phyloP scores from a whole-genome alignment of 1,140 invertebrate species.

The Sitobion miscanthi region DNA sequence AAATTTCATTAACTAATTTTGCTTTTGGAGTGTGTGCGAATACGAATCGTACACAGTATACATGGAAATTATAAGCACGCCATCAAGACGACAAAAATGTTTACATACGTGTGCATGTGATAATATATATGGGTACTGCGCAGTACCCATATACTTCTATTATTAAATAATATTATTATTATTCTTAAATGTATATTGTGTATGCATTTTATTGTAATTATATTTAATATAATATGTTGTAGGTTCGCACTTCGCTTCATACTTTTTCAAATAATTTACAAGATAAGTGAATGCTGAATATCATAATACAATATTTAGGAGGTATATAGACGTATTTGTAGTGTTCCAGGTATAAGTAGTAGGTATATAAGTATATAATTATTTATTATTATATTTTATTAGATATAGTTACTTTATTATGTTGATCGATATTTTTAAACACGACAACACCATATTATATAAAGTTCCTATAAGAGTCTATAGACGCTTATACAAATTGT shows the following conservation, averaged over 20 bases:
- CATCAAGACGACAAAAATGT: constrained; percentile 30
- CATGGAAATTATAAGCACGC: background rate
- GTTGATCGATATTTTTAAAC: background rate
- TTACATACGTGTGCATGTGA: background rate
- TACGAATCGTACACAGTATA: background rate
- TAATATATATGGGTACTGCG: background rate
- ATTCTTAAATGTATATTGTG: background rate
- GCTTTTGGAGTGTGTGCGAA: background rate
- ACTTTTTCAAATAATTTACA: background rate
- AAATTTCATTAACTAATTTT: constrained; percentile 31
- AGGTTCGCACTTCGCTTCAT: background rate
- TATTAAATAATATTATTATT: background rate
- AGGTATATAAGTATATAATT: background rate
- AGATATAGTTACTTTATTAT: background rate
- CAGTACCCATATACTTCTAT: background rate
- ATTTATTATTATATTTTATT: background rate
- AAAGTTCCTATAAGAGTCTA: background rate
- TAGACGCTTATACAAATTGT: background rate
- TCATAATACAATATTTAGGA: background rate
- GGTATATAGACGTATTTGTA: no score
- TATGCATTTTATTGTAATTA: background rate
- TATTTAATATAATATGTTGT: background rate
- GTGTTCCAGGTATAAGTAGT: background rate
- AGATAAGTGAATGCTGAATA: background rate
- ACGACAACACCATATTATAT: background rate